Conservation (phyloP, 2,113 vertebrate species). For the Genyomyrus donnyi region DNA sequence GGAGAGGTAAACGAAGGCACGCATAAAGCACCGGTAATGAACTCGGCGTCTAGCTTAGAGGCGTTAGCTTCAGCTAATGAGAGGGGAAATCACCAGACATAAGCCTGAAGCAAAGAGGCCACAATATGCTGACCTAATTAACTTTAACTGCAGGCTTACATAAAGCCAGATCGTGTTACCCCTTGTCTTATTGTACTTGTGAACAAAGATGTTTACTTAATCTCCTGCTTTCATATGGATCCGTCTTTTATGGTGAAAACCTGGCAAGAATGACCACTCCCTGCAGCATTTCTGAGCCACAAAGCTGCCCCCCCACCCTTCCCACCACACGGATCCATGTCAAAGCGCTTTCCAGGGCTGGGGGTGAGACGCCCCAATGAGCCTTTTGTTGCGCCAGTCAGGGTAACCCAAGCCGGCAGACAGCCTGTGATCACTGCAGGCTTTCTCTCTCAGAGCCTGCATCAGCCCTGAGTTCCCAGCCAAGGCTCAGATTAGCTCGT, state of each 20-base stretch:
- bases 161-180: background rate
- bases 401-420: slow-evolving; percentile 52
- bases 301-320: background rate
- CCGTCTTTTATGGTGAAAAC: background rate
- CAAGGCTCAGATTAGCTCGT: background rate
- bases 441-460: slow-evolving; percentile 34
- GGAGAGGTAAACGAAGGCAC: slow-evolving; percentile 70
- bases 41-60: background rate
- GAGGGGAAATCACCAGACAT: background rate
- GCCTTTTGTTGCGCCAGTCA: slow-evolving; percentile 45
- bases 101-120: background rate
- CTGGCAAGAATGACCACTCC: background rate
- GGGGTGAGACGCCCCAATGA: slow-evolving; percentile 11
- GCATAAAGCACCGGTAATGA: background rate
- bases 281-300: background rate
- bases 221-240: background rate
- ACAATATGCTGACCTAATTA: background rate
- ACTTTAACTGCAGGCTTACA: background rate
- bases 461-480: background rate
- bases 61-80: background rate
- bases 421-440: slow-evolving; percentile 47
- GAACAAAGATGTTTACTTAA: slow-evolving; percentile 6
- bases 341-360: slow-evolving; percentile 45
- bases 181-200: background rate
- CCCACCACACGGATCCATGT: background rate